These are phyloP conservation scores for Euwallacea fornicatus DNA, from an alignment of 1,140 invertebrate species.

Conservation along the genomic window DNA sequence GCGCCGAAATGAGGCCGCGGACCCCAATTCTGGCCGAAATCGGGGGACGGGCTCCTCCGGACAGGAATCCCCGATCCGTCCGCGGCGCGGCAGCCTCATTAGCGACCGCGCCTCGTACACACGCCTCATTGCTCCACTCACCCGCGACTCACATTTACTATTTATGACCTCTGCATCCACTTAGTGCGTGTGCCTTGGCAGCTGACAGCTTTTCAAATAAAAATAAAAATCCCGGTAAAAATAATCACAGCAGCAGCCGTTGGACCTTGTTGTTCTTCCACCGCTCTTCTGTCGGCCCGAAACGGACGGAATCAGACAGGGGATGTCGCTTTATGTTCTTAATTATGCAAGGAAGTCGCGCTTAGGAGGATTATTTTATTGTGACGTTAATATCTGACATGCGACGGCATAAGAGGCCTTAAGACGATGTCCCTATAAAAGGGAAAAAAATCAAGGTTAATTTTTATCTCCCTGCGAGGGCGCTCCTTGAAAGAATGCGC, in stretches of 20 bases:
- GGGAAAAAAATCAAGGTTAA: neutral
- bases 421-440: neutral
- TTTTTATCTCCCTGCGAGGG: neutral
- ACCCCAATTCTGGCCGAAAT: too few species aligned
- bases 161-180: slow-evolving; percentile 12
- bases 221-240: slow-evolving; percentile 1
- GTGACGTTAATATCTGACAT: neutral
- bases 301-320: neutral
- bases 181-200: neutral
- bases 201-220: neutral
- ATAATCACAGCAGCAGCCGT: neutral
- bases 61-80: too few species aligned
- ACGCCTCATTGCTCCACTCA: too few species aligned
- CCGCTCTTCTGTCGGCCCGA: neutral
- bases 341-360: neutral
- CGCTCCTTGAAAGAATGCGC: neutral
- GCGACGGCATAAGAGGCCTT: neutral
- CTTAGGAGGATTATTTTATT: slow-evolving; percentile 4
- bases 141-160: slow-evolving; percentile 3
- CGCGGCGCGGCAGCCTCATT: too few species aligned
- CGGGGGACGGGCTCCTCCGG: too few species aligned
- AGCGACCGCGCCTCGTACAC: too few species aligned
- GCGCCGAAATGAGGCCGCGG: too few species aligned
- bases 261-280: neutral
- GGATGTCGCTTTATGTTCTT: neutral